A percentile compares a stretch with the other conserved stretches of the same genome.
phyloP scores from a whole-genome alignment of 2,888 invertebrate species.

The Xestobium rufovillosum region DNA sequence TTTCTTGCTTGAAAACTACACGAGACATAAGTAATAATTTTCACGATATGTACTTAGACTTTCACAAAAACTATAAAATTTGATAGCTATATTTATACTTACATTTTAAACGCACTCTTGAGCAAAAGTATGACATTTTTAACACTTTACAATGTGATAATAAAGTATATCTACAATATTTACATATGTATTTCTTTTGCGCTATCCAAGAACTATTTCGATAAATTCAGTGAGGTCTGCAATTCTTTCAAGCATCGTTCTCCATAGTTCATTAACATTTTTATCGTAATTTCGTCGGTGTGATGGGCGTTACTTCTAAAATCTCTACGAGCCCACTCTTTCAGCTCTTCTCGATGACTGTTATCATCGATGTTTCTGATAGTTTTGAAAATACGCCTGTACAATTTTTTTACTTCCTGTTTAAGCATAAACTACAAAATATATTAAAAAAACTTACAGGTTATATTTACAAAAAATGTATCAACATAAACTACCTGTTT shows the following conservation, averaged over 20 bases:
- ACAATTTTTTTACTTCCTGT: slow-evolving; percentile 69
- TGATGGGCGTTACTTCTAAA: slow-evolving; percentile 64
- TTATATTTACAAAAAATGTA: slow-evolving; percentile 7
- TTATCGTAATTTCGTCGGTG: slow-evolving; percentile 65
- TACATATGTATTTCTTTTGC: slow-evolving; percentile 42
- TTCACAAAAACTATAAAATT: no score
- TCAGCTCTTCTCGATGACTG: slow-evolving; percentile 55
- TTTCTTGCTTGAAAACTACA: no score
- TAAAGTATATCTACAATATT: not conserved
- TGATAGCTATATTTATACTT: no score
- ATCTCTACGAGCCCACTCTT: slow-evolving; percentile 65
- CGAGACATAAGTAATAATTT: no score
- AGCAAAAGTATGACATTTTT: no score
- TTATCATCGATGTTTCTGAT: slow-evolving; percentile 59
- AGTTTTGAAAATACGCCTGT: slow-evolving; percentile 63
- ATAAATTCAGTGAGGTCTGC: slow-evolving; percentile 54
- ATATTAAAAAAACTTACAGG: slow-evolving; percentile 1
- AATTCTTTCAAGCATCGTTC: slow-evolving; percentile 62
- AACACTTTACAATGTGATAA: no score
- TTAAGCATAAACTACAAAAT: slow-evolving; percentile 65
- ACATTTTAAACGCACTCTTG: no score
- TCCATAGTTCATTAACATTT: slow-evolving; percentile 63
- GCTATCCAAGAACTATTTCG: slow-evolving; percentile 38
- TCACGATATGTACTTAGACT: no score
- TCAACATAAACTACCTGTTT: slow-evolving; percentile 58